Conservation (phyloP, 1,140 invertebrate species). For the Platorchestia sp. region DNA sequence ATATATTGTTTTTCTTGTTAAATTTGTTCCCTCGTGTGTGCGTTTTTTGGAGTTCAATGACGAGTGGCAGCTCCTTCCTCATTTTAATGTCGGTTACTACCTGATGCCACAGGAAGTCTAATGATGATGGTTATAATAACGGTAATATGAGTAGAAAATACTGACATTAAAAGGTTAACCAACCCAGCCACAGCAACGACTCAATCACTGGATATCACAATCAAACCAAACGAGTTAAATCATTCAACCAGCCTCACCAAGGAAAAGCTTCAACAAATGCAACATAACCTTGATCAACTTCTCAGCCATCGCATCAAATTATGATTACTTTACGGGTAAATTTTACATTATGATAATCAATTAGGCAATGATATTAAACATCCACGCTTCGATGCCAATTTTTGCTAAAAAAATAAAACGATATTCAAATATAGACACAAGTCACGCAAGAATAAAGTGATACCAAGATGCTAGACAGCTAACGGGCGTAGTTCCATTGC, state of each 20-base stretch:
- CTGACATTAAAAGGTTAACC: too few species aligned
- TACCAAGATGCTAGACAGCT: background rate
- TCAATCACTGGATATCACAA: background rate
- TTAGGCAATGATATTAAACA: background rate
- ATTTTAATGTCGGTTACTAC: too few species aligned
- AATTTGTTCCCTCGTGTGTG: too few species aligned
- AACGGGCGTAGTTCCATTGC: background rate
- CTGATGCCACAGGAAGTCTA: too few species aligned
- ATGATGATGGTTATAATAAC: too few species aligned
- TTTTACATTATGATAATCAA: background rate
- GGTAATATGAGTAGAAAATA: too few species aligned
- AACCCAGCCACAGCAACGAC: background rate
- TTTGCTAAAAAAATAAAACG: background rate
- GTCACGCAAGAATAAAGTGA: background rate
- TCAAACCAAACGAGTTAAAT: background rate
- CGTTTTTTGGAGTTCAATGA: too few species aligned
- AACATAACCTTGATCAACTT: background rate
- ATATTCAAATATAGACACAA: too few species aligned
- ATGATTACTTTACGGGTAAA: too few species aligned
- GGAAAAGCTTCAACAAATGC: background rate
- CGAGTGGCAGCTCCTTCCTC: too few species aligned
- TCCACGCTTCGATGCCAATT: background rate
- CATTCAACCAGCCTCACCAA: background rate
- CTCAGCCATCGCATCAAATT: too few species aligned
- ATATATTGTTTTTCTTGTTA: too few species aligned